Conservation (phyloP, 2,113 vertebrate species). For the Vidua chalybeata region DNA sequence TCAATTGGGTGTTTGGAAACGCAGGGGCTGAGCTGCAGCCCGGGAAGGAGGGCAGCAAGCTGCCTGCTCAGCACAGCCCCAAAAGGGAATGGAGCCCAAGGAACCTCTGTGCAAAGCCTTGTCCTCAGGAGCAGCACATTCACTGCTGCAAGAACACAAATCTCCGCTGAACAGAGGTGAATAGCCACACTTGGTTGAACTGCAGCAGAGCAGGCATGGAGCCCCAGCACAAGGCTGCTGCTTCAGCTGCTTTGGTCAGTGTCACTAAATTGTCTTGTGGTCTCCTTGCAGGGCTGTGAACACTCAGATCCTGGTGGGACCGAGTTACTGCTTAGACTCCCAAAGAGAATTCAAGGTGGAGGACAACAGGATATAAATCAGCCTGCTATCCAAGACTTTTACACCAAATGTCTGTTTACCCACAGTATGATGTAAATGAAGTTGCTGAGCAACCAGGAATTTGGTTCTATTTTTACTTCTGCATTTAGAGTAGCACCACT, state of each 20-base stretch:
- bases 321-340: not conserved
- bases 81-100: accelerated
- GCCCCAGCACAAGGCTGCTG: not conserved
- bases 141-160: accelerated
- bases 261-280: not conserved
- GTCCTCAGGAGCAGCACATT: not conserved
- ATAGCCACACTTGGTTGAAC: accelerated
- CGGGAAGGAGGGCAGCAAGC: not conserved
- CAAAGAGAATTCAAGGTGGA: not conserved
- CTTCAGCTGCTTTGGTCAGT: not conserved
- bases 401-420: not conserved
- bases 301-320: not conserved
- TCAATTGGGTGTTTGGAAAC: not conserved
- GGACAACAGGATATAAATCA: not conserved
- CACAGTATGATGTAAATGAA: not conserved
- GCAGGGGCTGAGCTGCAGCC: not conserved
- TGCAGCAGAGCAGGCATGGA: accelerated
- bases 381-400: not conserved
- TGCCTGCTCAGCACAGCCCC: accelerated
- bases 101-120: not conserved
- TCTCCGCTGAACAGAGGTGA: not conserved
- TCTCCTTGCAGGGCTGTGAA: not conserved
- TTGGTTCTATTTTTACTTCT: not conserved
- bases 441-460: not conserved
- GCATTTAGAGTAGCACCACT: not conserved